These are phyloP conservation scores for Eupithecia tripunctaria DNA, from an alignment of 2,888 invertebrate genomes.

Conservation along the genomic window DNA sequence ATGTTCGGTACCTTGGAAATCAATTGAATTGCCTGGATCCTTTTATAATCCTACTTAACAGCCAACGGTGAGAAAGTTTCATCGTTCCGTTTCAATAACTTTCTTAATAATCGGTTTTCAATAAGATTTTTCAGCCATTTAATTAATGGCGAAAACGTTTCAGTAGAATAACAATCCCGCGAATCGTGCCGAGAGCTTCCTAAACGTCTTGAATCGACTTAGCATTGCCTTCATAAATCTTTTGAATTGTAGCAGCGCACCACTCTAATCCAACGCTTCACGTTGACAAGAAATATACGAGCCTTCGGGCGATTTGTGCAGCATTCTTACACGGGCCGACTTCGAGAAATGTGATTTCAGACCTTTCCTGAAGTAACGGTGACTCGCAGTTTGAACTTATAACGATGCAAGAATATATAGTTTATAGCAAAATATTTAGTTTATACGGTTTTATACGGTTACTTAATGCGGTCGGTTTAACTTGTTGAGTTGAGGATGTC, in stretches of 20 bases:
- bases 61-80: background rate
- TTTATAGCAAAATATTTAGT: conserved; percentile 43
- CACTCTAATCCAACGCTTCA: conserved; percentile 69
- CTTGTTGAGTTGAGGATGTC: conserved; percentile 25
- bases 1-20: background rate
- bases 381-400: conserved; percentile 46
- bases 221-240: conserved; percentile 75
- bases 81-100: conserved; percentile 20
- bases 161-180: conserved; percentile 39
- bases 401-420: conserved; percentile 50
- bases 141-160: conserved; percentile 24
- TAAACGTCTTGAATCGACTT: conserved; percentile 64
- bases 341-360: conserved; percentile 47
- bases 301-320: conserved; percentile 61
- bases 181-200: conserved; percentile 50
- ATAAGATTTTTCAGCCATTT: conserved; percentile 19
- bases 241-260: conserved; percentile 62
- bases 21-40: background rate
- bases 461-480: conserved; percentile 22
- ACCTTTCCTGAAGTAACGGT: conserved; percentile 29
- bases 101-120: conserved; percentile 8
- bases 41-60: background rate
- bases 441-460: conserved; percentile 19
- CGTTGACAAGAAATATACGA: conserved; percentile 69
- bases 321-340: conserved; percentile 53